These are phyloP conservation scores for Microtus oregoni DNA, from an alignment of 2,113 vertebrate species.

Conservation along the genomic window DNA sequence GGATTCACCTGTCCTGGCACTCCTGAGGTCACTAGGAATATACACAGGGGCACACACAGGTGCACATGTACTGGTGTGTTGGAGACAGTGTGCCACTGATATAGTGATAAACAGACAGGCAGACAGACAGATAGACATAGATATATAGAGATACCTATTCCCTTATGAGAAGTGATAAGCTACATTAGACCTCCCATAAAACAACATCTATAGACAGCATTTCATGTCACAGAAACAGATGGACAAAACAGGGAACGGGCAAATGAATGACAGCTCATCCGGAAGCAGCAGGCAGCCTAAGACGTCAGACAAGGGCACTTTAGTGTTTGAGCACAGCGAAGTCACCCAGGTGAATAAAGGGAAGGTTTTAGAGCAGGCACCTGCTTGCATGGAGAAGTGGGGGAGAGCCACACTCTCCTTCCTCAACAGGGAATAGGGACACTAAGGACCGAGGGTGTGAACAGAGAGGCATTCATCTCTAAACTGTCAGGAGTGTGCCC, in stretches of 20 bases:
- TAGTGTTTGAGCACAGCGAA: neutral
- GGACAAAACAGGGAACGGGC: neutral
- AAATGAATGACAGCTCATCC: neutral
- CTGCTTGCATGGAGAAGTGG: neutral
- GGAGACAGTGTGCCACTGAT: neutral
- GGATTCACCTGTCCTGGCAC: neutral
- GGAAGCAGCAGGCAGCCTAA: accelerated
- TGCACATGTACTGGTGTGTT: neutral
- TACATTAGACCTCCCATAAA: neutral
- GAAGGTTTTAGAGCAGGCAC: neutral
- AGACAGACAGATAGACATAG: too few relatives aligned
- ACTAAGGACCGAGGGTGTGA: neutral
- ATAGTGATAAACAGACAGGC: neutral
- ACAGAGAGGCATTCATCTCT: neutral
- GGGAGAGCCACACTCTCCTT: too few relatives aligned
- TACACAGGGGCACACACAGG: too few relatives aligned
- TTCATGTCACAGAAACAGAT: neutral
- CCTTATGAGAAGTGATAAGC: neutral
- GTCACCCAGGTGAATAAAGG: neutral
- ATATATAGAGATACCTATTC: neutral
- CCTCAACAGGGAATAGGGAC: neutral
- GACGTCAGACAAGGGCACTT: neutral
- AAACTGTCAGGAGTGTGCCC: neutral
- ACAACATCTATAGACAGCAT: neutral
- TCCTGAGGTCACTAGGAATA: neutral